Percentiles rank a stretch among this genome's conserved stretches.
Evolutionary conservation across 2,113 vertebrate genomes (phyloP).

Genomic region (Sus scrofa): T2T-Sscrofa CM000812.6:287677501-287678000

Average conservation of each 20-base stretch:
- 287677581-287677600: slow-evolving; percentile 68
- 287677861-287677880: accelerated
- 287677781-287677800: not conserved
- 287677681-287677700: not conserved
- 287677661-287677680: slow-evolving; percentile 76
- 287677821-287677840: accelerated
- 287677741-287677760: slow-evolving; percentile 77
- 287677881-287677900: accelerated
- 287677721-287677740: slow-evolving; percentile 70
- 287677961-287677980: accelerated
- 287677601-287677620: slow-evolving; percentile 16
- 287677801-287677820: not conserved
- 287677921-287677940: accelerated
- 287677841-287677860: accelerated
- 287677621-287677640: slow-evolving; percentile 68
- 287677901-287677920: accelerated
- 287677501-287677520: accelerated
- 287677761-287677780: slow-evolving; percentile 80
- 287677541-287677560: slow-evolving; percentile 72
- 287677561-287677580: slow-evolving; percentile 69
- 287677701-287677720: slow-evolving; percentile 80
- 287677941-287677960: no score
- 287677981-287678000: not conserved
- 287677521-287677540: slow-evolving; percentile 1
- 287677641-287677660: slow-evolving; percentile 67